phyloP scores from a whole-genome alignment of 1,140 invertebrate species.

The Aphelinus certus region DNA sequence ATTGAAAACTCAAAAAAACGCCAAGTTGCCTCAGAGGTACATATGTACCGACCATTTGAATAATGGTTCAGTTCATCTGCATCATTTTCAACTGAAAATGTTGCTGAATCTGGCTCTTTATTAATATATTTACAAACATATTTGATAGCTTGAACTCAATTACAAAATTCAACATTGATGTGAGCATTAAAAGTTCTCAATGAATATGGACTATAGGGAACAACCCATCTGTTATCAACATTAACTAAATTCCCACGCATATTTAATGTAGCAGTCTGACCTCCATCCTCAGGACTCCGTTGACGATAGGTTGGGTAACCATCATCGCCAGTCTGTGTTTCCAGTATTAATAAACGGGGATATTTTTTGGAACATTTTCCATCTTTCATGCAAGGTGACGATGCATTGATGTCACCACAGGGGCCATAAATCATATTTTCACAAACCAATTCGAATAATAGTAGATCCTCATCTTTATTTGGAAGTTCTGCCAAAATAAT shows the following conservation, averaged over 20 bases:
- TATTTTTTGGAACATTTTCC: background rate
- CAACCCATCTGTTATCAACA: conserved; percentile 49
- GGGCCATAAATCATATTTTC: no score
- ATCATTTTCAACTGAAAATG: conserved; percentile 17
- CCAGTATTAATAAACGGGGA: background rate
- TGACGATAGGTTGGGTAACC: no score
- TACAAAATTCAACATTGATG: conserved; percentile 55
- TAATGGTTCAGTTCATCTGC: conserved; percentile 3
- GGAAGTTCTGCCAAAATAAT: no score
- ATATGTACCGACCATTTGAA: background rate
- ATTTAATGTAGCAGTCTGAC: no score
- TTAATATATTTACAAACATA: conserved; percentile 50
- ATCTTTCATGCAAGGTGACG: background rate
- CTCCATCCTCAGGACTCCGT: no score
- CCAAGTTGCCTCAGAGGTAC: conserved; percentile 57
- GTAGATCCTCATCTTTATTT: no score
- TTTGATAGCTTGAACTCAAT: conserved; percentile 49
- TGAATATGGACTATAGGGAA: conserved; percentile 54
- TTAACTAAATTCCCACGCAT: background rate
- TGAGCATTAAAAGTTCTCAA: conserved; percentile 48
- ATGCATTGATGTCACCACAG: no score
- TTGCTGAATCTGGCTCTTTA: conserved; percentile 51
- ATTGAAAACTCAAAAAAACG: conserved; percentile 58
- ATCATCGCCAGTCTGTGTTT: conserved; percentile 39
- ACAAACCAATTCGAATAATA: no score